Conservation (phyloP, 2,888 invertebrate genomes). For the Meghimatium bilineatum region DNA sequence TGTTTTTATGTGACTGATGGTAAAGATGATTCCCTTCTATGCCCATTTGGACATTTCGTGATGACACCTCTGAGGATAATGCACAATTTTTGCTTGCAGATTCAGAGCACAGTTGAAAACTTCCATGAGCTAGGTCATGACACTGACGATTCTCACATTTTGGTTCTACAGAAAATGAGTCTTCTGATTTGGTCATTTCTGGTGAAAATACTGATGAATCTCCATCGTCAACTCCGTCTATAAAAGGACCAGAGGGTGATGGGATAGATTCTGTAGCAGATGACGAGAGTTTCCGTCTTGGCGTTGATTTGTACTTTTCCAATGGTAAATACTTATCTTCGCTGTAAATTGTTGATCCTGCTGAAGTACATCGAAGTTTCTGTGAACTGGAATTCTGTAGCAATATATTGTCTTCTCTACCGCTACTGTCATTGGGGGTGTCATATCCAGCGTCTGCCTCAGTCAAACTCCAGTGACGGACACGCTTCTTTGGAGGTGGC, state of each 20-base stretch:
- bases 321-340: conserved; percentile 16
- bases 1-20: not conserved
- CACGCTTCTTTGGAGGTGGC: conserved; percentile 52
- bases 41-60: not conserved
- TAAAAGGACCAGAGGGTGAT: conserved; percentile 21
- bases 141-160: not conserved
- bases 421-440: not conserved
- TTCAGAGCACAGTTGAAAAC: not conserved
- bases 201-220: conserved; percentile 31
- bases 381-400: conserved; percentile 21
- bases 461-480: conserved; percentile 47
- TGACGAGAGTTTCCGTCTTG: conserved; percentile 37
- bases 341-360: not conserved
- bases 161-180: not conserved
- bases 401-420: not conserved
- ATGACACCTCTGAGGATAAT: not conserved
- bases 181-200: not conserved
- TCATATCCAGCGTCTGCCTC: conserved; percentile 4
- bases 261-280: conserved; percentile 48
- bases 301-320: conserved; percentile 6
- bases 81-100: not conserved
- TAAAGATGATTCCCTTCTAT: not conserved
- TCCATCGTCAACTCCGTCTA: conserved; percentile 26
- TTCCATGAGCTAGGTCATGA: not conserved
- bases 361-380: not conserved